phyloP scores from a whole-genome alignment of 2,797 vertebrate genomes.

The Alca torda region DNA sequence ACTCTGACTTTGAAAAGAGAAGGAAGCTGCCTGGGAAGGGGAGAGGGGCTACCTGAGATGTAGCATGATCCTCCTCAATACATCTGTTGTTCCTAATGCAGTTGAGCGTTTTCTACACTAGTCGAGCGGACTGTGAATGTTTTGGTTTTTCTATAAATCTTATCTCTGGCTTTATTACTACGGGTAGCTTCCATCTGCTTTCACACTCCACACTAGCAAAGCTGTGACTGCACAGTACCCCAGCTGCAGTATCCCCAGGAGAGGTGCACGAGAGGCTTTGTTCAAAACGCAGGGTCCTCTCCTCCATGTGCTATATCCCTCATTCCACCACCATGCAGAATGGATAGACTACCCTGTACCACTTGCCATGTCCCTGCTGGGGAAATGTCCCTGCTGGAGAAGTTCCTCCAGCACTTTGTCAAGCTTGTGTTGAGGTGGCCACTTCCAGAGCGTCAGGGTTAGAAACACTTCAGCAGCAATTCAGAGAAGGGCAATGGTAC shows the following conservation, averaged over 20 bases:
- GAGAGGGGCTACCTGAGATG: background rate
- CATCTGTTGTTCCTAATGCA: background rate
- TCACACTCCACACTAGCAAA: accelerated
- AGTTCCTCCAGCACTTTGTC: background rate
- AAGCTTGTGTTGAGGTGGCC: background rate
- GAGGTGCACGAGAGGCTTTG: background rate
- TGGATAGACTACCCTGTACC: background rate
- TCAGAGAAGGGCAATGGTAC: accelerated
- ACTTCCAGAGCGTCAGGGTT: background rate
- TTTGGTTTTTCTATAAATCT: background rate
- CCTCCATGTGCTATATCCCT: background rate
- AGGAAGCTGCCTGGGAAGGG: background rate
- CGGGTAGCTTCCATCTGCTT: background rate
- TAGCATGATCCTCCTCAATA: background rate
- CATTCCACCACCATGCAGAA: accelerated
- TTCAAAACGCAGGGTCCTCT: background rate
- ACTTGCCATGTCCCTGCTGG: no score
- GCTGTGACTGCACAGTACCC: background rate
- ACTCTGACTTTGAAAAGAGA: background rate
- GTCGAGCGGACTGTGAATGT: background rate
- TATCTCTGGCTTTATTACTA: background rate
- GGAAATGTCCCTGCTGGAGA: background rate
- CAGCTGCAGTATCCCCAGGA: background rate
- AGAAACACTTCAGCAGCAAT: background rate
- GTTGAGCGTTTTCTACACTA: background rate